Percentiles rank a stretch among this genome's conserved stretches.
Conservation (phyloP, 2,113 vertebrate genomes). For the Pelecanoides urinatrix region DNA sequence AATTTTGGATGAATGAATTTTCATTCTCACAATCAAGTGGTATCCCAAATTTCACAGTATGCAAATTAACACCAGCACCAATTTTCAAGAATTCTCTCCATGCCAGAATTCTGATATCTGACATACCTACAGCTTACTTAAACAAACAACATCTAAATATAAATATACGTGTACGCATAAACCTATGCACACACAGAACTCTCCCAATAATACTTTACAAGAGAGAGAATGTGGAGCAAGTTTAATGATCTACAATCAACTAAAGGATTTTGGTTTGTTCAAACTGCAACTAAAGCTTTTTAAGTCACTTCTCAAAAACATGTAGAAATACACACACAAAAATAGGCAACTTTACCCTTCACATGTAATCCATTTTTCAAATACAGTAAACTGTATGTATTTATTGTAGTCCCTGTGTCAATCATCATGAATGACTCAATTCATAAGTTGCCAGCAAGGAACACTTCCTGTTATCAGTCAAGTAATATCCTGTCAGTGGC, state of each 20-base stretch:
- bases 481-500: not conserved
- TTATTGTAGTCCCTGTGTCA: not conserved
- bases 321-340: not conserved
- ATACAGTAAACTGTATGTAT: not conserved
- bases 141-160: not conserved
- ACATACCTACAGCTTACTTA: not conserved
- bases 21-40: not conserved
- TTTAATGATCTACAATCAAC: not conserved
- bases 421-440: not conserved
- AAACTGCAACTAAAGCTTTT: not conserved
- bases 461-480: not conserved
- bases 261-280: not conserved
- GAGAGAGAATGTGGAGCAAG: not conserved
- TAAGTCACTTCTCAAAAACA: not conserved
- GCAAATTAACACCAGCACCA: not conserved
- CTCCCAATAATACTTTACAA: not conserved
- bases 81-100: not conserved
- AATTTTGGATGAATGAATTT: too few species aligned
- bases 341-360: not conserved
- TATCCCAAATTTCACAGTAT: not conserved
- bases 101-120: not conserved
- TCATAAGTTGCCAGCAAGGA: not conserved
- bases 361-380: not conserved
- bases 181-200: not conserved
- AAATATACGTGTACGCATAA: not conserved